Evolutionary conservation across 2,797 vertebrate species (phyloP).

Genomic region (Girardinus metallicus): DNA sequence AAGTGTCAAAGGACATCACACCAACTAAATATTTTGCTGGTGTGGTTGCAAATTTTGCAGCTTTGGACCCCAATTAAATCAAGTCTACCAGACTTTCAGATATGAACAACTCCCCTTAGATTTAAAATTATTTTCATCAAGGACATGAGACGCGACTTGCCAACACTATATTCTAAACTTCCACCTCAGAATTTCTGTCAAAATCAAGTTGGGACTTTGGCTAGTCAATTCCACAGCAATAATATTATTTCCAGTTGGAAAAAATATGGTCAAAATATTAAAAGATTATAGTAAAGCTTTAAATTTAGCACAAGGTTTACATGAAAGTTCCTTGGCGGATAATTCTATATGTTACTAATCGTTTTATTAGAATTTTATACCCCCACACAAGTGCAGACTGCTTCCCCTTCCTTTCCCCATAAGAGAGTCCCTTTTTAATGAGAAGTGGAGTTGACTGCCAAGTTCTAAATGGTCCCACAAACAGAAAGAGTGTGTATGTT

Average conservation of each 20-base stretch:
- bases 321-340: slow-evolving; percentile 19
- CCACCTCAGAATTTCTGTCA: neutral
- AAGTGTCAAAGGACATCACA: no score
- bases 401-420: slow-evolving; percentile 8
- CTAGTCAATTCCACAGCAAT: neutral
- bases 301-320: neutral
- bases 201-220: neutral
- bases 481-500: slow-evolving; percentile 16
- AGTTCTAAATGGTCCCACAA: slow-evolving; percentile 24
- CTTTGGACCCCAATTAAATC: no score
- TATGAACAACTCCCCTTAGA: neutral
- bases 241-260: neutral
- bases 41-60: no score
- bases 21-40: no score
- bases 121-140: neutral
- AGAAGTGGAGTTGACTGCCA: slow-evolving; percentile 14
- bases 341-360: slow-evolving; percentile 31
- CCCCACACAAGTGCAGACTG: slow-evolving; percentile 5
- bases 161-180: neutral
- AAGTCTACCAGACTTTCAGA: neutral
- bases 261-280: neutral
- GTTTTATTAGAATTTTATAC: slow-evolving; percentile 37
- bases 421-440: slow-evolving; percentile 19
- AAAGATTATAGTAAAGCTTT: neutral
- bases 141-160: neutral